Base-by-base conservation (phyloP, 2,888 invertebrate genomes). In the Netelia fuscicornis region DNA sequence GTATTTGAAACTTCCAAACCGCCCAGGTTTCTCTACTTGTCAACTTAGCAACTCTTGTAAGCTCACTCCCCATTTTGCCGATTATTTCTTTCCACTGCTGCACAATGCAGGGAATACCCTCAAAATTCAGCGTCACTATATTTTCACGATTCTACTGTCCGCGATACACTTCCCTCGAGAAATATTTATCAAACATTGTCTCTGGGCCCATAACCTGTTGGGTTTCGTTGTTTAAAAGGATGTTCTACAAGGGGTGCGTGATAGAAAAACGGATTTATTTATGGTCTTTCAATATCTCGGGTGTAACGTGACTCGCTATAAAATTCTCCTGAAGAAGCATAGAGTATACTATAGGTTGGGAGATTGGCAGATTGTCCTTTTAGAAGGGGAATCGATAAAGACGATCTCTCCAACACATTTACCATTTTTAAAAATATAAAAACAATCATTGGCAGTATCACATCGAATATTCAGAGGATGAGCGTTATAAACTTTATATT, bases 1-100 rank as follows among this genome's bases (percentile, higher is more conserved):
- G 13, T 11, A 68, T 42, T 80, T 80, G 67, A 13, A 81, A 81
- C 13, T 81, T 81, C 62, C 44, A 67, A 42, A 76, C 42, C 23
- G n/a, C 80, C 85, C 85, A 85, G 30, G 74, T 74, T 30, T 86
- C 83, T 37, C 42, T 74, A 11, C 62, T 72, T 17, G 23, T 68
- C 1, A 86, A 72, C 60, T 83, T 77, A 11, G 30, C 42, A 2
- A 86, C 54, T 80, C 68, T 83, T 2, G 83, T 48, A 62, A 77
- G 65, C 30, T 86, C 81, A 48, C 48, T 76, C 10, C 77, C 78
- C 81, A 81, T 81, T 54, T 60, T 75, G 74, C 48, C 60, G 56
- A 42, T 81, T 64, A 54, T 6, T 52, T 64, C 23, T 75, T 81
- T 74, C 60, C 82, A 62, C 82, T 83, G 5, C 78, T 70, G 83